Conservation (phyloP, 2,113 vertebrate species). For the Leptobrachium leishanense region DNA sequence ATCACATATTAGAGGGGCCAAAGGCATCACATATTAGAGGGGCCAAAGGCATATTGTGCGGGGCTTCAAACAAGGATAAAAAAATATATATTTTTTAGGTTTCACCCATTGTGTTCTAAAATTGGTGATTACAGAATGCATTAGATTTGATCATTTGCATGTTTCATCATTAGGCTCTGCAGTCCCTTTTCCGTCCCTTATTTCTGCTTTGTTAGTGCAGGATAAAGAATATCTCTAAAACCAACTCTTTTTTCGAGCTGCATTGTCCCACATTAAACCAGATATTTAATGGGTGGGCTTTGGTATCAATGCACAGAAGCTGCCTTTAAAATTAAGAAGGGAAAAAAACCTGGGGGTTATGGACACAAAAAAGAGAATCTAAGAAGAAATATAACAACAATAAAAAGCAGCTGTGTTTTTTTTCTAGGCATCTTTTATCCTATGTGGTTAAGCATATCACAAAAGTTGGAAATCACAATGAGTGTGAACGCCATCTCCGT, state of each 20-base stretch:
- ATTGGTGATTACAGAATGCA: conserved; percentile 7
- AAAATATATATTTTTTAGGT: background rate
- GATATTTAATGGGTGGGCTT: conserved; percentile 43
- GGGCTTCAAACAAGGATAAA: too few species aligned
- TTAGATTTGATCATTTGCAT: background rate
- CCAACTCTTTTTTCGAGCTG: conserved; percentile 16
- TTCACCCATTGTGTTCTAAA: background rate
- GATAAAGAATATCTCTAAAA: conserved; percentile 29
- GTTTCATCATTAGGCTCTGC: conserved; percentile 10
- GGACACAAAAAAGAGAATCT: background rate
- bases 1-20: too few species aligned
- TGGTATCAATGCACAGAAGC: conserved; percentile 26
- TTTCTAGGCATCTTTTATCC: conserved; percentile 12
- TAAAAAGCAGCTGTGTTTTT: conserved; percentile 16
- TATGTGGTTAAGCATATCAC: conserved; percentile 3
- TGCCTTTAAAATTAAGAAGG: conserved; percentile 27
- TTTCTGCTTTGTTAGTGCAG: conserved; percentile 7
- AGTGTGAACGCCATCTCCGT: conserved; percentile 4
- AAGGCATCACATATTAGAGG: too few species aligned
- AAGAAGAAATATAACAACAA: conserved; percentile 1
- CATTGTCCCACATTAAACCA: conserved; percentile 33
- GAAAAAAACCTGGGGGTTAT: conserved; percentile 5
- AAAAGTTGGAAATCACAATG: conserved; percentile 36
- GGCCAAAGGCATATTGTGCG: too few species aligned
- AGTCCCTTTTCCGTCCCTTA: background rate